These are phyloP conservation scores for Artemia sinica DNA, from an alignment of 2,888 invertebrate species.

Conservation along the genomic window DNA sequence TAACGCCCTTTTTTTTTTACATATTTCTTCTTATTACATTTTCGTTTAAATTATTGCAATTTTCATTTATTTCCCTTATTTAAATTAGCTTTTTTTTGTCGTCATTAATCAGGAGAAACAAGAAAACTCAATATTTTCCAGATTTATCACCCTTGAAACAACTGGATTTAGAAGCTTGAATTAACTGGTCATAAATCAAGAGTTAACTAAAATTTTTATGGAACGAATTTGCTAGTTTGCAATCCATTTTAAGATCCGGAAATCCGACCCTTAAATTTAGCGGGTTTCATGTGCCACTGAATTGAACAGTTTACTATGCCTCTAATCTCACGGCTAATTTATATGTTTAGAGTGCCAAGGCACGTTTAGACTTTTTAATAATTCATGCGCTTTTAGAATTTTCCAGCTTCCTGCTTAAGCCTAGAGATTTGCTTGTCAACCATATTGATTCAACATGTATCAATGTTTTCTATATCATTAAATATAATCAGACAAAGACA, in stretches of 20 bases:
- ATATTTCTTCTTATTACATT: too few species aligned
- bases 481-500: too few species aligned
- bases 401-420: too few species aligned
- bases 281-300: constrained; percentile 1
- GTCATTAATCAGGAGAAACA: background rate
- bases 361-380: background rate
- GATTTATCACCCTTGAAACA: too few species aligned
- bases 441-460: too few species aligned
- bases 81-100: constrained; percentile 4
- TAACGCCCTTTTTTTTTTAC: too few species aligned
- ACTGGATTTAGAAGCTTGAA: too few species aligned
- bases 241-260: background rate
- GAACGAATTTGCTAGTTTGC: too few species aligned
- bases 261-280: background rate
- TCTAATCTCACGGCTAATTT: constrained; percentile 7
- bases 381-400: background rate
- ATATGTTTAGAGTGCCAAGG: background rate
- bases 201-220: too few species aligned
- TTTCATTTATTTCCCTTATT: constrained; percentile 7
- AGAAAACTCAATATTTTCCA: background rate
- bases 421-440: too few species aligned
- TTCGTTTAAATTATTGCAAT: background rate
- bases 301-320: background rate
- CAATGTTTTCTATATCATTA: too few species aligned
- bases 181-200: too few species aligned